Conservation (phyloP, 2,797 vertebrate species). For the Esox masquinongy region DNA sequence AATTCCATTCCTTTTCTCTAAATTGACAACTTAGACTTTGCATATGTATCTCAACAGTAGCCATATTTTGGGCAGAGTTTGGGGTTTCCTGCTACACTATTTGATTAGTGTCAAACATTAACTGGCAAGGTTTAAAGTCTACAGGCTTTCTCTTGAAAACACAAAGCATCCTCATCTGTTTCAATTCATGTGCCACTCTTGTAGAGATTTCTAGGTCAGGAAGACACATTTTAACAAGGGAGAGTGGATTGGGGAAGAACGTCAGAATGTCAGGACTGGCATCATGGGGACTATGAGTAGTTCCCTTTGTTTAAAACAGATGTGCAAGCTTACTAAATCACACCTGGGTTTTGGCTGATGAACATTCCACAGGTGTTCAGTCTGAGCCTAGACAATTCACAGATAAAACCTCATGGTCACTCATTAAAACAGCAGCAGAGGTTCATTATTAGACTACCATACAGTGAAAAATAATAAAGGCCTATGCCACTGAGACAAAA, state of each 20-base stretch:
- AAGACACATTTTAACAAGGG: slow-evolving; percentile 11
- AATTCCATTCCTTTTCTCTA: slow-evolving; percentile 14
- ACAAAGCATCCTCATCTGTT: slow-evolving; percentile 18
- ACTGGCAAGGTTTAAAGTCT: slow-evolving; percentile 65
- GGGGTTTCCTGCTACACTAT: slow-evolving; percentile 44
- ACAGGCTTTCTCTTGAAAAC: slow-evolving; percentile 49
- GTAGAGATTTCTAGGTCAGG: slow-evolving; percentile 30
- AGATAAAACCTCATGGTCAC: slow-evolving; percentile 47
- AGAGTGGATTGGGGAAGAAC: neutral
- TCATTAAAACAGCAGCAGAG: slow-evolving; percentile 26
- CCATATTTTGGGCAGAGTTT: slow-evolving; percentile 41
- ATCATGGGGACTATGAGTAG: neutral
- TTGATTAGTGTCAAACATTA: slow-evolving; percentile 78
- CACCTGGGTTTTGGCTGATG: slow-evolving; percentile 22
- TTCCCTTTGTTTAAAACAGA: slow-evolving; percentile 12
- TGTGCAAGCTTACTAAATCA: slow-evolving; percentile 6
- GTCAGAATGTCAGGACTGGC: neutral
- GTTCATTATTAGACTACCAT: slow-evolving; percentile 34
- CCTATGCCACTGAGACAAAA: neutral
- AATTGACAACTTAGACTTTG: too few species aligned
- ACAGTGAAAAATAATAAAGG: neutral
- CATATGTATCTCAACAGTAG: neutral
- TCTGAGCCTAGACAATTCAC: slow-evolving; percentile 13
- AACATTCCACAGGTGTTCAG: slow-evolving; percentile 34
- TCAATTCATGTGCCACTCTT: slow-evolving; percentile 14